Evolutionary conservation across 2,888 invertebrate species (phyloP), one percentile per base, ranked within the genome.

Genomic region (Yponomeuta plumbellus): DNA sequence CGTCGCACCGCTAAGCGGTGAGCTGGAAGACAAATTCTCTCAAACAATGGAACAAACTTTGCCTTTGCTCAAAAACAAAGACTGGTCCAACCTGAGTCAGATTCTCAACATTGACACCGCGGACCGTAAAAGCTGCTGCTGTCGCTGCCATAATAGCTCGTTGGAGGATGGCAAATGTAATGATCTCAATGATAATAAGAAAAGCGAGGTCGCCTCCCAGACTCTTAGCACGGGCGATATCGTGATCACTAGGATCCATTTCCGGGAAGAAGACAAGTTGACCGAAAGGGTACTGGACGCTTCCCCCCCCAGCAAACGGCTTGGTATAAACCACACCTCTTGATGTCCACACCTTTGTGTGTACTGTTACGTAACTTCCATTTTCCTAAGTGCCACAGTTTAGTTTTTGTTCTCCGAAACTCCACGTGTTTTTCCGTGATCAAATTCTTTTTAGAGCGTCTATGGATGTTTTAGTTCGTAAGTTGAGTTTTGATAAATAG

Each of bases 171-270:
- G 78, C 56, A 87, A 85, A 74, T 86, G 85, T 79, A 85, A 86
- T 82, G 78, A 86, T 85, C 78, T 92, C 88, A 68, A 88, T 80
- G 86, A 88, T 82, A 82, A 79, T 70, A 86, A 86, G 79, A 86
- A 88, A 71, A 71, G 80, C 11, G 93, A 94, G 73, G 92, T 94
- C 68, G 94, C 94, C 44, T 95, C 95, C 68, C 97, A 98, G 86
- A 97, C 97, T 1, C 91, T 97, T 63, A 97, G 97, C 80, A 97
- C 97, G 21, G 97, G 97, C 65, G 97, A 97, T 81, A 96, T 98
- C 77, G 97, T 97, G 66, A 97, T 97, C 76, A 97, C 97, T 61
- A 95, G 96, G 85, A 96, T 97, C 76, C 91, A 92, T 74, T 92
- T 91, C 78, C 80, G 90, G 63, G 92, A 92, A 71, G 92, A 92